Percentiles rank a stretch among this genome's conserved stretches.
Conservation (phyloP, 2,113 vertebrate species). For the Fregetta grallaria region DNA sequence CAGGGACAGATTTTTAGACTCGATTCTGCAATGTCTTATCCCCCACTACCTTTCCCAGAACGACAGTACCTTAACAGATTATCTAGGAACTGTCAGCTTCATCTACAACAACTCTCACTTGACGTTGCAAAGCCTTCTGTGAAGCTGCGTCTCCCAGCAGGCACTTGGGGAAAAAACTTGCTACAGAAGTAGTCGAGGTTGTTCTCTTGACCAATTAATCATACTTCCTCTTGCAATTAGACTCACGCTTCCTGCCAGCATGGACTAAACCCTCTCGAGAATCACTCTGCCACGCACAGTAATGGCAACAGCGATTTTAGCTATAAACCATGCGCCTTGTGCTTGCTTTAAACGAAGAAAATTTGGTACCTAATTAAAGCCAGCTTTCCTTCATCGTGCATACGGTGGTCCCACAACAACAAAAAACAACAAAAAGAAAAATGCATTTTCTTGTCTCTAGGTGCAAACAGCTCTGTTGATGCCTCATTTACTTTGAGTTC, state of each 20-base stretch:
- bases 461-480: background rate
- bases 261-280: background rate
- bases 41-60: background rate
- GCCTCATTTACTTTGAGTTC: background rate
- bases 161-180: background rate
- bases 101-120: background rate
- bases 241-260: background rate
- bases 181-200: background rate
- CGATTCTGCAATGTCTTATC: background rate
- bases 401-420: background rate
- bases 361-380: background rate
- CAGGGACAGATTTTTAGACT: background rate
- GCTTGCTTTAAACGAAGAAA: background rate
- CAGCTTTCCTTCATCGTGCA: background rate
- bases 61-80: too few species aligned
- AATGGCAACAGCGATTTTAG: background rate
- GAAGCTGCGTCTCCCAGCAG: background rate
- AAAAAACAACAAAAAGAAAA: background rate
- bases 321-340: background rate
- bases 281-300: background rate
- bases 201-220: conserved; percentile 22
- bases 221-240: conserved; percentile 16
- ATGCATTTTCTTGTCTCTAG: background rate
- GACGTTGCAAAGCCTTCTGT: background rate
- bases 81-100: background rate